Base-by-base conservation (phyloP, 2,888 invertebrate genomes). In the Didymodactylos carnosus region DNA sequence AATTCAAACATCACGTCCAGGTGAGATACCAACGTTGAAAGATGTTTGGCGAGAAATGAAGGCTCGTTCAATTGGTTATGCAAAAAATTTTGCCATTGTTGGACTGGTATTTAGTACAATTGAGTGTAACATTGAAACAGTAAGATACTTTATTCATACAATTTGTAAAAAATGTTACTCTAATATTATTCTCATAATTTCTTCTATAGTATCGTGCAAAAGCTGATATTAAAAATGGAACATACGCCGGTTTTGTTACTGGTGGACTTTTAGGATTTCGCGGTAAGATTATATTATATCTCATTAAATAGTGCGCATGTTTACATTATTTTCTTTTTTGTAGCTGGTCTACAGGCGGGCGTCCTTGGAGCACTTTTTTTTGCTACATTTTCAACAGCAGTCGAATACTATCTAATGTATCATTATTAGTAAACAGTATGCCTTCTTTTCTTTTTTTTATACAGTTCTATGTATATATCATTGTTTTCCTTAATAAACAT, bases 21-120 rank as follows among this genome's bases (percentile, higher is more conserved):
- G 87, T 53, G 89, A 89, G 79, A 89, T 90, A 79, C 91, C 91
- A 81, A 90, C 91, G 0, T 92, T 91, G 0, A 86, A 89, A 79
- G 89, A 93, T 84, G 91, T 94, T 46, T 87, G 94, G 73, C 86
- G 88, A 75, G 95, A 97, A 84, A 94, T 97, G 93, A 91, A 90
- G 82, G 86, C 87, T 0, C 89, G 94, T 0, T 93, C 94, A 77
- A 84, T 91, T 75, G 89, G 92, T 74, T 94, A 97, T 83, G 97
- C 92, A 0, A 98, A 97, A 84, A 98, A 97, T 84, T 98, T 98
- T 86, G 97, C 95, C 0, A 86, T 95, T 62, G 88, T 98, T 78
- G 98, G 98, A 75, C 89, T 90, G 11, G 88, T 97, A 77, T 98
- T 97, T 85, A 90, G 97, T 10, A 91, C 83, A n/a, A 89, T 94